Evolutionary conservation across 2,113 vertebrate genomes (phyloP).

Genomic region (Fregata magnificens): DNA sequence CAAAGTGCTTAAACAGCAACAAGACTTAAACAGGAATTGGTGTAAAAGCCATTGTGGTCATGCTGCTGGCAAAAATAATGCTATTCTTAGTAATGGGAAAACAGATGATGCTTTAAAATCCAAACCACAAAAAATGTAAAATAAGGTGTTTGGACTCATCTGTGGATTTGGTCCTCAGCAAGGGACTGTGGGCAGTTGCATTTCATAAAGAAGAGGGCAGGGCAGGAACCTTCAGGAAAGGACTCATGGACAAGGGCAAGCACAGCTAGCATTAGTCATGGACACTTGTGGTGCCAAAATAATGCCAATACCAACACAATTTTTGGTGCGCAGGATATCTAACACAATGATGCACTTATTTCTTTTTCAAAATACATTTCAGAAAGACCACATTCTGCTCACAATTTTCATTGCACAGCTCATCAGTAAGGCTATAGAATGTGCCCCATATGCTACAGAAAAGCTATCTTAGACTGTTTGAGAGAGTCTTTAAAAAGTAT

Average conservation of each 20-base stretch:
- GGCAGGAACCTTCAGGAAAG: background rate
- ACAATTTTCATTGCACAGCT: background rate
- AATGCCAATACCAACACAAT: background rate
- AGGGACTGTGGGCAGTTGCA: background rate
- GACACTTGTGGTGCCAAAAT: background rate
- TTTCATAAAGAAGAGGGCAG: background rate
- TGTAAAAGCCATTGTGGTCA: slow-evolving; percentile 12
- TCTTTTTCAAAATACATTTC: background rate
- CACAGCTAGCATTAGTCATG: background rate
- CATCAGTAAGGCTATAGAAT: background rate
- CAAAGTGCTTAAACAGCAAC: slow-evolving; percentile 3
- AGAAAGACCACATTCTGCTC: background rate
- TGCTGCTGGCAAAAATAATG: slow-evolving; percentile 18
- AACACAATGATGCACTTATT: background rate
- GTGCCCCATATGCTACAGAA: background rate
- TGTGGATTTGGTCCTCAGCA: background rate
- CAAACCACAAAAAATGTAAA: slow-evolving; percentile 5
- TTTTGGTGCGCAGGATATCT: background rate
- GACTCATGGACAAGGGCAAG: background rate
- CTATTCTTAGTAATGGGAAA: slow-evolving; percentile 30
- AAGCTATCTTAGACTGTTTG: background rate
- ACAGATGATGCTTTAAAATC: slow-evolving; percentile 22
- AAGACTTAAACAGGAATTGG: background rate
- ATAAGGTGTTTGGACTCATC: background rate
- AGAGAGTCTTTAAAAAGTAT: background rate